These are phyloP conservation scores for Ficedula albicollis DNA, from an alignment of 2,797 vertebrate genomes.

Conservation along the genomic window DNA sequence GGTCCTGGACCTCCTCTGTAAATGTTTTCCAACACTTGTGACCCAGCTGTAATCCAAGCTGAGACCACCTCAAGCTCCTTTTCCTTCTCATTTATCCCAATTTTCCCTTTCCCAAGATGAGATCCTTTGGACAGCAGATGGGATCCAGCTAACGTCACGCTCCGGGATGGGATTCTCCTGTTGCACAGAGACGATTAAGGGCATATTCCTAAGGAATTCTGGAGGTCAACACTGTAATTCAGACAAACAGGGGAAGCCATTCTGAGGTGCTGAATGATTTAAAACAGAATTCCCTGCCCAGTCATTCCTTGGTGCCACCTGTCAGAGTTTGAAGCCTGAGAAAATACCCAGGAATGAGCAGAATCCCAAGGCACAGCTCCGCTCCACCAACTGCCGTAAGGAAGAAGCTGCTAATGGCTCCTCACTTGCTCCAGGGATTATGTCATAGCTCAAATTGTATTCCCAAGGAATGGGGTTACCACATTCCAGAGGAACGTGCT, in stretches of 20 bases:
- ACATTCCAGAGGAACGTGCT: constrained; percentile 30
- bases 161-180: not conserved
- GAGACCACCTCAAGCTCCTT: not conserved
- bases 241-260: not conserved
- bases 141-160: rapidly evolving
- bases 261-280: constrained; percentile 48
- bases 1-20: not conserved
- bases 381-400: constrained; percentile 59
- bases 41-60: not conserved
- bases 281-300: constrained; percentile 2
- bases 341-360: constrained; percentile 85
- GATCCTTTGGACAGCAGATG: not conserved
- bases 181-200: not conserved
- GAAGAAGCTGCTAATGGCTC: constrained; percentile 73
- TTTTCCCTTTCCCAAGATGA: not conserved
- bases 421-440: constrained; percentile 72
- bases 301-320: constrained; percentile 73
- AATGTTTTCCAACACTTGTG: not conserved
- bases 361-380: constrained; percentile 56
- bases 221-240: not conserved
- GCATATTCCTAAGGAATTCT: not conserved
- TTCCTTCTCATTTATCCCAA: not conserved
- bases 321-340: constrained; percentile 82
- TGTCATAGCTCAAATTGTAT: constrained; percentile 68
- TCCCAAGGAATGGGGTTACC: constrained; percentile 60